A percentile compares a stretch with the other conserved stretches of the same genome.
These are phyloP conservation scores for Apostichopus parvimensis DNA, from an alignment of 35 echinoderm and acorn worm species.

Conservation along the genomic window DNA sequence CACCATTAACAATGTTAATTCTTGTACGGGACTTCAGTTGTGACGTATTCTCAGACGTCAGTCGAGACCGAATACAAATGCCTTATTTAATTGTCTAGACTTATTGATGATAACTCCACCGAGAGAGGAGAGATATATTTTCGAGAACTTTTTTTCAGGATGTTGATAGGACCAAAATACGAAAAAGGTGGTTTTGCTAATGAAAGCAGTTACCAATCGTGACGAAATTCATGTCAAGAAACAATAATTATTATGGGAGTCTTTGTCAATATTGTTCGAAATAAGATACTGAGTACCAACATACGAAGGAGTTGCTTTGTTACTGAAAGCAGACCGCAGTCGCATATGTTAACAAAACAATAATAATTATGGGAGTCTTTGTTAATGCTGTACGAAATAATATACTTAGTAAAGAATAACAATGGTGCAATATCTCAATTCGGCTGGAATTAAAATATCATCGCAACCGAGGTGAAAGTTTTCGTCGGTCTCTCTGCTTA, in stretches of 20 bases:
- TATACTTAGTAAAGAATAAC: not conserved
- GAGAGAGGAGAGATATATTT: slow-evolving; percentile 55
- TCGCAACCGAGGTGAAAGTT: not conserved
- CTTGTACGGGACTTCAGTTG: slow-evolving; percentile 26
- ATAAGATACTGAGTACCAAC: not conserved
- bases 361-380: too few species aligned
- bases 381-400: too few species aligned
- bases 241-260: not conserved
- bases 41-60: slow-evolving; percentile 11
- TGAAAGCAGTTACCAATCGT: not conserved
- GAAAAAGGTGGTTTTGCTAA: not conserved
- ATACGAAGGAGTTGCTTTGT: too few species aligned
- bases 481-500: not conserved
- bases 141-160: slow-evolving; percentile 51
- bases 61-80: slow-evolving; percentile 13
- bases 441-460: too few species aligned
- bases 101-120: slow-evolving; percentile 47
- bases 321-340: too few species aligned
- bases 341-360: too few species aligned
- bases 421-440: not conserved
- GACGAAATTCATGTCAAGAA: not conserved
- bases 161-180: slow-evolving; percentile 45
- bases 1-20: slow-evolving; percentile 2
- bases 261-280: not conserved
- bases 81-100: slow-evolving; percentile 55